A percentile compares a stretch with the other conserved stretches of the same genome.
These are phyloP conservation scores for Mastomys natalensis DNA, from an alignment of 2,113 vertebrate species.

Conservation along the genomic window DNA sequence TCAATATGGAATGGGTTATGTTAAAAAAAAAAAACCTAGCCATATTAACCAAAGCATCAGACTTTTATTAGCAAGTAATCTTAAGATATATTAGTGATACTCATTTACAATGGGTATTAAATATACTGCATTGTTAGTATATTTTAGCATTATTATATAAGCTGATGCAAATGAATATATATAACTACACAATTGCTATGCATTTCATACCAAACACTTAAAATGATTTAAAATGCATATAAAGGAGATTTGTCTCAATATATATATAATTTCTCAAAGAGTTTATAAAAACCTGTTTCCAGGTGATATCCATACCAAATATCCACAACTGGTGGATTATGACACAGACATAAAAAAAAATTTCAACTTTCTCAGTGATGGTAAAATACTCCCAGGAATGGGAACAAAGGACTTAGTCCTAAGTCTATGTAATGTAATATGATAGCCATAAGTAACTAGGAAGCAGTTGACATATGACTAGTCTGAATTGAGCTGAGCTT, in stretches of 20 bases:
- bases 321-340: neutral
- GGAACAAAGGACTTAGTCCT: neutral
- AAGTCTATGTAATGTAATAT: neutral
- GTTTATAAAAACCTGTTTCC: neutral
- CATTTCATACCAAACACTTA: neutral
- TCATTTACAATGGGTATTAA: neutral
- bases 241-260: neutral
- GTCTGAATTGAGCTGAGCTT: neutral
- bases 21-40: neutral
- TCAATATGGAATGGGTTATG: neutral
- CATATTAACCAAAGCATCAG: neutral
- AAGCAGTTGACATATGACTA: neutral
- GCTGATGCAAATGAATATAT: neutral
- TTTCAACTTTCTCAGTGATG: neutral
- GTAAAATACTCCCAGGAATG: neutral
- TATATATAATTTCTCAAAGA: neutral
- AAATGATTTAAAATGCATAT: neutral
- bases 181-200: neutral
- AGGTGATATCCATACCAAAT: neutral
- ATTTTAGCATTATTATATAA: slow-evolving; percentile 51
- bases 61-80: slow-evolving; percentile 1
- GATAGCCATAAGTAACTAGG: neutral
- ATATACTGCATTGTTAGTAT: neutral
- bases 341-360: neutral
- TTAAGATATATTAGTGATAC: neutral